Evolutionary conservation across 2,888 invertebrate species (phyloP).

Genomic region (Thymelicus sylvestris): DNA sequence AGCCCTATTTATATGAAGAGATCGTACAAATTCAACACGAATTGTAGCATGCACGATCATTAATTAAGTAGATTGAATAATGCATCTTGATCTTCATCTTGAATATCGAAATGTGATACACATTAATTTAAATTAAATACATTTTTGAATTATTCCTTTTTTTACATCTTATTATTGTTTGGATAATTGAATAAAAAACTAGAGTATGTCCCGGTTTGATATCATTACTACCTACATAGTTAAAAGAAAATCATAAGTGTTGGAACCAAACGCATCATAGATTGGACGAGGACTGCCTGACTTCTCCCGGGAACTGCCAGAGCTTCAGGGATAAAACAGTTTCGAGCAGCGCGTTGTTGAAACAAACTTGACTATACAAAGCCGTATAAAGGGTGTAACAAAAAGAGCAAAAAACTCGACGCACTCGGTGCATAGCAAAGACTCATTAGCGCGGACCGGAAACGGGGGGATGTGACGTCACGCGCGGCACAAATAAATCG

Average conservation of each 20-base stretch:
- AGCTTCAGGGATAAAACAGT: neutral
- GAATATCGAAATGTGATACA: no score
- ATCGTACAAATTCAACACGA: neutral
- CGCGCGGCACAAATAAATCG: slow-evolving; percentile 54
- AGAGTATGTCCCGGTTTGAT: no score
- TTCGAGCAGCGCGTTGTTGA: neutral
- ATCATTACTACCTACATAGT: no score
- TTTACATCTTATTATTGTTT: neutral
- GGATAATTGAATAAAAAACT: no score
- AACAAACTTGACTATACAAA: neutral
- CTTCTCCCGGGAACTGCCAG: neutral
- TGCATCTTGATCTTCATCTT: no score
- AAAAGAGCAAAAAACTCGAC: neutral
- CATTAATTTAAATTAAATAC: no score
- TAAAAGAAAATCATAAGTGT: no score
- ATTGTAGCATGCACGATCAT: no score
- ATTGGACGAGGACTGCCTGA: neutral
- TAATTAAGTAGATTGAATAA: no score
- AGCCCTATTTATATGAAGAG: neutral
- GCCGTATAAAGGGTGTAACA: neutral
- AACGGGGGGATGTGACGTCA: slow-evolving; percentile 53
- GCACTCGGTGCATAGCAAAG: slow-evolving; percentile 10
- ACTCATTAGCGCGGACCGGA: slow-evolving; percentile 40
- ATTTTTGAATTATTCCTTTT: neutral
- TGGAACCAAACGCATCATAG: neutral